Evolutionary conservation across 2,113 vertebrate genomes (phyloP).

Genomic region (Numenius arquata): DNA sequence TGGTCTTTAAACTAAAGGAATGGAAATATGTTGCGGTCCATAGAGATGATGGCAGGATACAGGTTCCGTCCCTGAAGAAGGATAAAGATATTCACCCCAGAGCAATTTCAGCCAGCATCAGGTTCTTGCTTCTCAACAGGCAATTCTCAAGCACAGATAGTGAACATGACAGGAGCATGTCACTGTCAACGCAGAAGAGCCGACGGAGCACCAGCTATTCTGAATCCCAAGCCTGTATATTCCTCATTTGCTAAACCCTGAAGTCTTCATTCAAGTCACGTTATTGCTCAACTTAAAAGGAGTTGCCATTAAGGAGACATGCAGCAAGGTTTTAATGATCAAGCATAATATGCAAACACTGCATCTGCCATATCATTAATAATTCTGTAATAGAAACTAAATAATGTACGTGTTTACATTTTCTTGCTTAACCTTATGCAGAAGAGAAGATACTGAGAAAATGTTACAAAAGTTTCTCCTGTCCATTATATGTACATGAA

Average conservation of each 20-base stretch:
- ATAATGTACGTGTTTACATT: not conserved
- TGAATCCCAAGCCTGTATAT: not conserved
- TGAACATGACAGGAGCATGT: not conserved
- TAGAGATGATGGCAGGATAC: not conserved
- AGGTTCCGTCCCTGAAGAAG: not conserved
- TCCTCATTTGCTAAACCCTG: not conserved
- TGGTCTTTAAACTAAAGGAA: not conserved
- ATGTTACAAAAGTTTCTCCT: not conserved
- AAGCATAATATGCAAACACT: not conserved
- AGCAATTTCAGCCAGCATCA: not conserved
- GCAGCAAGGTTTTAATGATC: not conserved
- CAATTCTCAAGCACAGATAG: not conserved
- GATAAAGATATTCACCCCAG: not conserved
- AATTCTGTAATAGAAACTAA: not conserved
- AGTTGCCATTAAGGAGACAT: not conserved
- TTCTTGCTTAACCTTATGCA: not conserved
- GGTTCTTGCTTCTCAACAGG: constrained; percentile 5
- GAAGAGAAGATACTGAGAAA: not conserved
- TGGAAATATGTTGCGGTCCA: rapidly evolving
- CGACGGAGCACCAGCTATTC: not conserved
- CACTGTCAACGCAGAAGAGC: not conserved
- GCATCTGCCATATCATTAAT: not conserved
- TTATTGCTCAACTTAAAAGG: not conserved
- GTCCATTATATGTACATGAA: not conserved
- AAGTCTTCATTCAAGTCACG: not conserved